Evolutionary conservation across 1,140 invertebrate species (phyloP), one percentile per base, ranked within the genome.

Genomic region (Ridgeia piscesae): DNA sequence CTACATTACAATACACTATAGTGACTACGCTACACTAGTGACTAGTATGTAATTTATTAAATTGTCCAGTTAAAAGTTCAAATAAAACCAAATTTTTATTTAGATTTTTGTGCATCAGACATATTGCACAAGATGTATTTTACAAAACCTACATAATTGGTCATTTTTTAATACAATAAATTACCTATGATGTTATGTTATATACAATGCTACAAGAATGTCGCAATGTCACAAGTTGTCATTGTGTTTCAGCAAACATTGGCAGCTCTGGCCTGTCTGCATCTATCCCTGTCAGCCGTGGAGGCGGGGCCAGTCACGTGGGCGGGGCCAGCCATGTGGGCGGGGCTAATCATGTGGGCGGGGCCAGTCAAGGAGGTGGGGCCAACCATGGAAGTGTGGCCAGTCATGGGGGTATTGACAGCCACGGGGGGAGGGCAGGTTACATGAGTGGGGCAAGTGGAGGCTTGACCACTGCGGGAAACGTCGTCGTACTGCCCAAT

Each of bases 401-500:
- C 21, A 34, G 58, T 21, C 58, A 77, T 77, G 58, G 11, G 58
- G 58, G 58, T 31, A 21, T 17, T 17, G 58, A 17, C 58, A 77
- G 27, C 58, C 6, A 77, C 27, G 58, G 58, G 58, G 58, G 6
- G 14, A 31, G 58, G 58, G 58, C 58, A 17, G 27, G 58, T 21
- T 77, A 27, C 27, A 21, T 77, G 58, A 77, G 58, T 77, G 58
- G 58, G 0, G 58, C 58, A 2, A 77, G 58, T 31, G 27, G 58
- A 17, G 27, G 58, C 89, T 21, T 42, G 34, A 90, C 14, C 21
- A 34, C 88, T 9, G 92, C 93, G 14, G 95, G 95, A 33, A 95
- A 95, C 94, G 95, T 95, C 9, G 95, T 95, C 8, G 95, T 95
- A 31, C 91, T 95, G 33, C 95, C 95, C 31, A 95, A 94, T 94